Evolutionary conservation across 2,797 vertebrate genomes (phyloP).

Genomic region (Amazona ochrocephala): DNA sequence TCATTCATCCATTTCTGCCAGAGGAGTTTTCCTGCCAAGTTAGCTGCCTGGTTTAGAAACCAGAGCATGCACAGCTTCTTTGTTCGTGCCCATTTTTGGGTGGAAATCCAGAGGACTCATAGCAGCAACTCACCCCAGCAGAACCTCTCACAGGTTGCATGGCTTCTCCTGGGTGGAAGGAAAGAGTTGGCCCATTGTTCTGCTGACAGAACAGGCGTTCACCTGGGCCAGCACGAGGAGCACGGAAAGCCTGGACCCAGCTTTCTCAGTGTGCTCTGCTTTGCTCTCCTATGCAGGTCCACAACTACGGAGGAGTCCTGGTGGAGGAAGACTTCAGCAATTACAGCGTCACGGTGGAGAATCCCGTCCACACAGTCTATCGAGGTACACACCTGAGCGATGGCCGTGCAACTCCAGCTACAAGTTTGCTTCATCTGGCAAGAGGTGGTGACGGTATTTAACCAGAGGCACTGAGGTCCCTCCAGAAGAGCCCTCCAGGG

Average conservation of each 20-base stretch:
- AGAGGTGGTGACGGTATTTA: neutral
- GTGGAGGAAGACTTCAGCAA: constrained; percentile 92
- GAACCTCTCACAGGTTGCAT: neutral
- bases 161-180: neutral
- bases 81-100: neutral
- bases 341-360: constrained; percentile 87
- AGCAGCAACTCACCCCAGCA: neutral
- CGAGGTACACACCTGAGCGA: constrained; percentile 80
- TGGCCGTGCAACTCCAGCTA: neutral
- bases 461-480: neutral
- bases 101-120: neutral
- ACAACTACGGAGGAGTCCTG: constrained; percentile 86
- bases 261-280: neutral
- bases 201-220: neutral
- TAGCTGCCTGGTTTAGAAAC: neutral
- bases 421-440: neutral
- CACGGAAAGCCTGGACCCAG: neutral
- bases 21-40: neutral
- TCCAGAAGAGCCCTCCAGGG: neutral
- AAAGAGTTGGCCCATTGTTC: neutral
- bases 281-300: constrained; percentile 75
- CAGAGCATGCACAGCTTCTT: neutral
- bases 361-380: constrained; percentile 88
- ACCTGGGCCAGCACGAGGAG: neutral
- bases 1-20: neutral